Evolutionary conservation across 2,888 invertebrate species (phyloP).

Genomic region (Gari tellinella): DNA sequence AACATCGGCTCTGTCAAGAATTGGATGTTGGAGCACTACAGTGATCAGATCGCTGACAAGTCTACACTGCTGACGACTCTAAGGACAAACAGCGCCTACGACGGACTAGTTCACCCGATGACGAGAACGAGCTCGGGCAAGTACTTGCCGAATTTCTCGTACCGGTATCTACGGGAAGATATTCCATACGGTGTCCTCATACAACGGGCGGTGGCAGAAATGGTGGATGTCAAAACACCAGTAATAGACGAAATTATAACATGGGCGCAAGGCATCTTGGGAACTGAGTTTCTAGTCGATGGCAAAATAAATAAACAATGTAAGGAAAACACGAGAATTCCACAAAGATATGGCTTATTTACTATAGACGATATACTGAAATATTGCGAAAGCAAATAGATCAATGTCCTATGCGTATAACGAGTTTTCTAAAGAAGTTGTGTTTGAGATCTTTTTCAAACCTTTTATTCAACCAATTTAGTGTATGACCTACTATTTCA

Average conservation of each 20-base stretch:
- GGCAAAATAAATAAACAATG: slow-evolving; percentile 4
- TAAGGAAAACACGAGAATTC: slow-evolving; percentile 2
- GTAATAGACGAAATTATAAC: slow-evolving; percentile 58
- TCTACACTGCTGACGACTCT: slow-evolving; percentile 42
- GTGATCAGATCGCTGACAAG: slow-evolving; percentile 56
- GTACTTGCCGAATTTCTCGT: slow-evolving; percentile 63
- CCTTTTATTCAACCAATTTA: no score
- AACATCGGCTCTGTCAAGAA: slow-evolving; percentile 54
- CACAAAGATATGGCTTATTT: slow-evolving; percentile 7
- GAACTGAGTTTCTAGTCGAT: slow-evolving; percentile 10
- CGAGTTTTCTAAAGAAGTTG: no score
- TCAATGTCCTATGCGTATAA: no score
- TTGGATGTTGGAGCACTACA: slow-evolving; percentile 60
- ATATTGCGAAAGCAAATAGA: no score
- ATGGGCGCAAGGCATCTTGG: slow-evolving; percentile 52
- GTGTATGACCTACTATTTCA: no score
- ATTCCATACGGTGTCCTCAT: slow-evolving; percentile 68
- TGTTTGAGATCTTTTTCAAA: no score
- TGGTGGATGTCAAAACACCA: slow-evolving; percentile 63
- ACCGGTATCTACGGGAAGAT: slow-evolving; percentile 68
- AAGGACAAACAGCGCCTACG: slow-evolving; percentile 62
- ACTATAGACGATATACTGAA: slow-evolving; percentile 2
- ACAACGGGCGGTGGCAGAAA: slow-evolving; percentile 60
- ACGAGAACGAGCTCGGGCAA: slow-evolving; percentile 50
- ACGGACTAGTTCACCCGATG: slow-evolving; percentile 67